Conservation (phyloP, 2,113 vertebrate genomes). For the Monopterus albus region DNA sequence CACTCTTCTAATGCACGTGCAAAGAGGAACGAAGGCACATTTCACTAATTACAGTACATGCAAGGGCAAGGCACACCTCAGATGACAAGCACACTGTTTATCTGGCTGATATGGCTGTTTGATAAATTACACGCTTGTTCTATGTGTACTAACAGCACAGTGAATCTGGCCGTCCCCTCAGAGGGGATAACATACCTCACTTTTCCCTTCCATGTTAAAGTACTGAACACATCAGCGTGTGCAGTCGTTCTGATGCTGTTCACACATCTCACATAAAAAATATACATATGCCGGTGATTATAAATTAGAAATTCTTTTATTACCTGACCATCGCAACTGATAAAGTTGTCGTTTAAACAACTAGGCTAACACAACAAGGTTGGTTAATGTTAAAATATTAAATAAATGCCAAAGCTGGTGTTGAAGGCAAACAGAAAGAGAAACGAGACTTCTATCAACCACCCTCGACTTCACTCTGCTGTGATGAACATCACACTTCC, state of each 20-base stretch:
- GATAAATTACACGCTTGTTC: slow-evolving; percentile 8
- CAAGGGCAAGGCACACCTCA: not conserved
- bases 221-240: not conserved
- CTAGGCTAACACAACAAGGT: too few species aligned
- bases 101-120: not conserved
- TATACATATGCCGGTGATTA: too few species aligned
- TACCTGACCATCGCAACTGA: not conserved
- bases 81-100: slow-evolving; percentile 4
- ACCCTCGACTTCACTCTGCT: too few species aligned
- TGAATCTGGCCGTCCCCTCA: not conserved
- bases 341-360: too few species aligned
- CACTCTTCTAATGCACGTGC: not conserved
- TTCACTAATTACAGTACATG: not conserved
- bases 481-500: too few species aligned
- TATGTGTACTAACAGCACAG: not conserved
- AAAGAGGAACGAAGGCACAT: not conserved
- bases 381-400: not conserved
- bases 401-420: too few species aligned
- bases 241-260: not conserved
- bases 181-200: not conserved
- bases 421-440: too few species aligned
- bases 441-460: too few species aligned
- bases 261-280: not conserved
- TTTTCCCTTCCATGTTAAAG: not conserved
- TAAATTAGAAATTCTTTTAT: not conserved